Conservation (phyloP, 2,888 invertebrate species). For the Troides helena region DNA sequence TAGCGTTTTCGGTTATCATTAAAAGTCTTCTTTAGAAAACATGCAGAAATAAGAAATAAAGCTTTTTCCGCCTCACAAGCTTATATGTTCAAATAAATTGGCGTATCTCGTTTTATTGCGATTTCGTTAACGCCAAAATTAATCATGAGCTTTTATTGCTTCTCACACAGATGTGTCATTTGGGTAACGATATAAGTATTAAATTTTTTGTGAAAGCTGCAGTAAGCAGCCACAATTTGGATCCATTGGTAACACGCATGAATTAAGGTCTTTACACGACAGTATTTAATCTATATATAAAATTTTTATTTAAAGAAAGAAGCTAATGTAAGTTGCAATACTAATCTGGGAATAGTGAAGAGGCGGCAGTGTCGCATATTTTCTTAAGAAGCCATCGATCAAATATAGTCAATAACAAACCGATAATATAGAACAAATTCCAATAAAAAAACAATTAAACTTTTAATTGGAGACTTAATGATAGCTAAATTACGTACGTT, state of each 20-base stretch:
- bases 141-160: neutral
- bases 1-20: conserved; percentile 5
- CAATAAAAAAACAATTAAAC: conserved; percentile 3
- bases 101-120: neutral
- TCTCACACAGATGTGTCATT: neutral
- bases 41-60: neutral
- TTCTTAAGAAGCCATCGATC: neutral
- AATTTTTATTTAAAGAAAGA: too few relatives aligned
- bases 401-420: neutral
- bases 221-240: too few relatives aligned
- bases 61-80: neutral
- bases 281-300: too few relatives aligned
- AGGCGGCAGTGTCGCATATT: neutral
- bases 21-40: neutral
- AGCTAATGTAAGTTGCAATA: too few relatives aligned
- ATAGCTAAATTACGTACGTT: conserved; percentile 2
- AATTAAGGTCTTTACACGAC: too few relatives aligned
- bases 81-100: conserved; percentile 21
- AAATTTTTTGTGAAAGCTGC: too few relatives aligned
- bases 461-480: neutral
- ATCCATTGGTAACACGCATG: too few relatives aligned
- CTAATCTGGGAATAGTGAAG: too few relatives aligned
- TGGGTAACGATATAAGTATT: neutral
- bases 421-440: neutral
- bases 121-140: neutral